A percentile compares a stretch with the other conserved stretches of the same genome.
phyloP scores from a whole-genome alignment of 2,888 invertebrate genomes.

The Nebria brevicollis region DNA sequence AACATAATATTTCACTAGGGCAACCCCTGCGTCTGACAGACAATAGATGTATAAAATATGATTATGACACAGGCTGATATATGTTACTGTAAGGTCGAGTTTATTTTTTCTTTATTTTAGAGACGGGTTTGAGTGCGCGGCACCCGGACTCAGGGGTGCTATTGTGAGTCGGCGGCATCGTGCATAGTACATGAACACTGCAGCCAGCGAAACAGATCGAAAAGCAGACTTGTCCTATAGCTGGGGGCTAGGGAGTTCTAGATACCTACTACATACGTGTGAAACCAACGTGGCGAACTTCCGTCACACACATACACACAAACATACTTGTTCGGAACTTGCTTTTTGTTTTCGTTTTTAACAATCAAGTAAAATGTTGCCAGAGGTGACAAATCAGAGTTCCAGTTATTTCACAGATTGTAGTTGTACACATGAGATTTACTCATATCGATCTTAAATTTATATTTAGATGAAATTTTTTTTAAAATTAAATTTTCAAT shows the following conservation, averaged over 20 bases:
- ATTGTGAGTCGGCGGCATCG: slow-evolving; percentile 21
- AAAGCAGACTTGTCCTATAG: neutral
- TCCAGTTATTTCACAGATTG: neutral
- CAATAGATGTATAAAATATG: slow-evolving; percentile 44
- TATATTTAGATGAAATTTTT: neutral
- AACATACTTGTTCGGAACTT: neutral
- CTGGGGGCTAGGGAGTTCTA: slow-evolving; percentile 12
- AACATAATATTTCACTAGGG: slow-evolving; percentile 33
- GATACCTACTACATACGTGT: slow-evolving; percentile 24
- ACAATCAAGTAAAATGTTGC: neutral
- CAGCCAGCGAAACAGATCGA: neutral
- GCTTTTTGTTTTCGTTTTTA: neutral
- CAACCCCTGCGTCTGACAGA: slow-evolving; percentile 39
- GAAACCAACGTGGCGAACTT: slow-evolving; percentile 14
- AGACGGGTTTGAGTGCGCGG: slow-evolving; percentile 3
- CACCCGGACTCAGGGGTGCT: slow-evolving; percentile 27
- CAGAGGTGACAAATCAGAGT: neutral
- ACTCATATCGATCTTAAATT: neutral
- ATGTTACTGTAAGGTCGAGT: slow-evolving; percentile 30
- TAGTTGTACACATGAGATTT: neutral
- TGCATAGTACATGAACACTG: slow-evolving; percentile 33
- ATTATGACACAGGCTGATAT: slow-evolving; percentile 42
- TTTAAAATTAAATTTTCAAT: no score
- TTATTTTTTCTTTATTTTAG: slow-evolving; percentile 37
- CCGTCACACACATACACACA: neutral